Evolutionary conservation across 2,113 vertebrate genomes (phyloP), one percentile per base, ranked within the genome.

Genomic region (Alouatta palliata): DNA sequence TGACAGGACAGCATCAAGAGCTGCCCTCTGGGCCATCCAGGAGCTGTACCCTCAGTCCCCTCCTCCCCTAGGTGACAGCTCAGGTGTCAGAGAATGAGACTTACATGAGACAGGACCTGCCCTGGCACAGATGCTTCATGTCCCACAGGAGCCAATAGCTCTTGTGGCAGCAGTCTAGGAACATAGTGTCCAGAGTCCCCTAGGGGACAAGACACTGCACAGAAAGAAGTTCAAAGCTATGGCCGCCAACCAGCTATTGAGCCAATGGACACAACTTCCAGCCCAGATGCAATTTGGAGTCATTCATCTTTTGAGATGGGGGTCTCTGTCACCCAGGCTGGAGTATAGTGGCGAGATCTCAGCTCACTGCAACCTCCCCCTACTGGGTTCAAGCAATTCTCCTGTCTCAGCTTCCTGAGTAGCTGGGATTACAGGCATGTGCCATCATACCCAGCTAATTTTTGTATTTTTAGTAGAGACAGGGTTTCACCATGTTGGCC

Each of bases 131-230:
- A 10, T 30, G 13, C 73, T 32, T 16, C 80, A 32, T 40, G 35
- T 54, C 56, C 87, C 49, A 20, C 23, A 40, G 49, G 35, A 75
- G 54, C 77, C 52, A 17, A 1, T 43, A 7, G 4, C 21, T 61
- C 73, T 45, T 45, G 25, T 0, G 1, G 37, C 43, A 1, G 27
- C 54, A 3, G 16, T 35, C 25, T 14, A 3, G 0, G 25, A 19
- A 32, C 14, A 40, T 43, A 1, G 0, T 52, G 49, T 14, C 49
- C 49, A 16, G 49, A 52, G 49, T 52, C 49, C 49, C 49, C 49
- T 16, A 52, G 13, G 49, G 49, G 49, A 52, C 49, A 16, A 52
- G 49, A 52, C 49, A 52, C 49, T 52, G 14, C 25, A 27, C 25
- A 6, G 20, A n/a, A 20, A 68, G 40, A 10, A 68, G 75, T 56